phyloP scores from a whole-genome alignment of 2,797 vertebrate genomes.

The Gastrophryne carolinensis region DNA sequence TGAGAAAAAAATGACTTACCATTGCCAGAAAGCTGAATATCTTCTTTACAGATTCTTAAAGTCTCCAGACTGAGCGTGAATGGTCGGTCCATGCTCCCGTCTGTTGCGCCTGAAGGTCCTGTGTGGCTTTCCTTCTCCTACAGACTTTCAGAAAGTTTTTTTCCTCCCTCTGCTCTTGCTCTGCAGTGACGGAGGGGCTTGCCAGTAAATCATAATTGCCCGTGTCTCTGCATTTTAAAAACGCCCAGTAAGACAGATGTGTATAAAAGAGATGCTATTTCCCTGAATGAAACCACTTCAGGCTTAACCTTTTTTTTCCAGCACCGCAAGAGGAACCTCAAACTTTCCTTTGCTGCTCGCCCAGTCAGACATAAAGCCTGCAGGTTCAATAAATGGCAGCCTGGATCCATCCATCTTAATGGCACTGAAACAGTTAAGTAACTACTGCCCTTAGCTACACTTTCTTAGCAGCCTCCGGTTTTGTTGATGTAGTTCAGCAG shows the following conservation, averaged over 20 bases:
- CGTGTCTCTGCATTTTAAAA: slow-evolving; percentile 71
- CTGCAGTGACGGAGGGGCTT: slow-evolving; percentile 61
- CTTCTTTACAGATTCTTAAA: slow-evolving; percentile 62
- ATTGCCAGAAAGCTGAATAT: slow-evolving; percentile 55
- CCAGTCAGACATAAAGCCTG: slow-evolving; percentile 54
- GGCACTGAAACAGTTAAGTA: slow-evolving; percentile 18
- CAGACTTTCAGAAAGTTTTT: slow-evolving; percentile 12
- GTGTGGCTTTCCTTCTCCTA: slow-evolving; percentile 19
- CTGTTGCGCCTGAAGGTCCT: slow-evolving; percentile 13
- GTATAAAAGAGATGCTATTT: slow-evolving; percentile 76
- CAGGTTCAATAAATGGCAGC: slow-evolving; percentile 60
- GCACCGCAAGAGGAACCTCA: slow-evolving; percentile 72
- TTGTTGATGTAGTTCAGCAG: slow-evolving; percentile 68
- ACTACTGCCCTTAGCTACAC: slow-evolving; percentile 30
- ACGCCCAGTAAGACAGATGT: slow-evolving; percentile 69
- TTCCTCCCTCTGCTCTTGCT: slow-evolving; percentile 11
- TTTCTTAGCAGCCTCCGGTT: slow-evolving; percentile 54
- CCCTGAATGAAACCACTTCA: slow-evolving; percentile 70
- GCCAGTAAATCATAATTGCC: slow-evolving; percentile 72
- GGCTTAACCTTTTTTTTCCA: slow-evolving; percentile 73
- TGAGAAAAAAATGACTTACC: slow-evolving; percentile 63
- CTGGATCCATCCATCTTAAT: neutral
- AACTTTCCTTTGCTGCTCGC: slow-evolving; percentile 63
- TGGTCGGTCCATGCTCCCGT: slow-evolving; percentile 32
- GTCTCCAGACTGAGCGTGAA: slow-evolving; percentile 12